These are phyloP conservation scores for Aphelocoma californica DNA, from an alignment of 2,797 vertebrate genomes.

Conservation along the genomic window DNA sequence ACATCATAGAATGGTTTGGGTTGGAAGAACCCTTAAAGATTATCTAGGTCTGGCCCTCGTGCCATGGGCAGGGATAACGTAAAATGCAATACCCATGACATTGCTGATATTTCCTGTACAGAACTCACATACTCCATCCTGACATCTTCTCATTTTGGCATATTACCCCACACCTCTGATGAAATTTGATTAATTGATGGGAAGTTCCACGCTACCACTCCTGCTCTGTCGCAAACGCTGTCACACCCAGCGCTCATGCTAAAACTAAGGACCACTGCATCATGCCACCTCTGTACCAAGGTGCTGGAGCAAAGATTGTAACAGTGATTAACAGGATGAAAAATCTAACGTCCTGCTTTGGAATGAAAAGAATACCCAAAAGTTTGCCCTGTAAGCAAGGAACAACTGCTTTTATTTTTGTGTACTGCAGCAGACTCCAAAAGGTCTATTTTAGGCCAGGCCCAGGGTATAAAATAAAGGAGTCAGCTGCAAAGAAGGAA, in stretches of 20 bases:
- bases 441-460: neutral
- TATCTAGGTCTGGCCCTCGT: neutral
- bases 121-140: neutral
- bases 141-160: neutral
- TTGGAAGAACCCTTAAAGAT: neutral
- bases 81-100: neutral
- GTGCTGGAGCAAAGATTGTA: neutral
- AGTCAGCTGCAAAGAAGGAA: neutral
- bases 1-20: neutral
- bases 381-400: neutral
- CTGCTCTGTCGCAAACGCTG: neutral
- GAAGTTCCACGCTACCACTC: rapidly evolving
- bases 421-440: neutral
- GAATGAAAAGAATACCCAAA: neutral
- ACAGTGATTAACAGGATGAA: neutral
- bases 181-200: neutral
- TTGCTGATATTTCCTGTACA: neutral
- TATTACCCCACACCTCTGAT: neutral
- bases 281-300: neutral
- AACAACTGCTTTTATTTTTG: neutral
- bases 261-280: neutral
- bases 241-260: neutral
- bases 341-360: neutral
- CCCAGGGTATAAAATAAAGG: neutral
- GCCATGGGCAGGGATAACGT: neutral